phyloP scores from a whole-genome alignment of 2,888 invertebrate genomes.

The Parthenolecanium corni region DNA sequence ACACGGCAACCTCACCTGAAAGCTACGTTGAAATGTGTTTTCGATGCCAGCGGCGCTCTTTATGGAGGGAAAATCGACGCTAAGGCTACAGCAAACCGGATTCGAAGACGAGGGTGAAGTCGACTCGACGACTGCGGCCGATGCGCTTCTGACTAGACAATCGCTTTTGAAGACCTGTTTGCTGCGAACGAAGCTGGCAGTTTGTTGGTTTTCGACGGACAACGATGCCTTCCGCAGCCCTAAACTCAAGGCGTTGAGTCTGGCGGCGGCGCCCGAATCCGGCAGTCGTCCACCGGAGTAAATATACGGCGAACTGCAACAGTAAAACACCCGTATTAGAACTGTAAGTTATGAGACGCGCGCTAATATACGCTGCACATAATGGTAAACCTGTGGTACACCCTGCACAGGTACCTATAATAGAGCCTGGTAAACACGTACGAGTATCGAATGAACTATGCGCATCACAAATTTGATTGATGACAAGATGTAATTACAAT shows the following conservation, averaged over 20 bases:
- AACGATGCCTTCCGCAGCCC: constrained; percentile 7
- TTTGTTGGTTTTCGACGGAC: background rate
- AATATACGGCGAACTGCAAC: constrained; percentile 17
- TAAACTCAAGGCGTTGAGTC: background rate
- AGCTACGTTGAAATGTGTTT: too few relatives aligned
- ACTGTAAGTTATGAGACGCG: too few relatives aligned
- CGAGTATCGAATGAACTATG: too few relatives aligned
- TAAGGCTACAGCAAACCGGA: background rate
- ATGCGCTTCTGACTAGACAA: constrained; percentile 19
- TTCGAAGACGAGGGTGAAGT: background rate
- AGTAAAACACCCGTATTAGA: background rate
- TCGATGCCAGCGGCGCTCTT: too few relatives aligned
- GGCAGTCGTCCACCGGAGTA: background rate
- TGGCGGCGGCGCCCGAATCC: background rate
- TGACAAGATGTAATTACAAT: too few relatives aligned
- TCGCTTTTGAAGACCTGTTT: constrained; percentile 22
- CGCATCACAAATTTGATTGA: too few relatives aligned
- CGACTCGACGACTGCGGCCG: background rate
- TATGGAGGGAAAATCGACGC: constrained; percentile 13
- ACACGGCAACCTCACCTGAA: too few relatives aligned
- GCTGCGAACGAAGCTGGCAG: constrained; percentile 2
- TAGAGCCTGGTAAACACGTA: too few relatives aligned
- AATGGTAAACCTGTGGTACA: too few relatives aligned
- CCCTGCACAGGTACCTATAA: too few relatives aligned
- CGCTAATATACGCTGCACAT: background rate